Conservation (phyloP, 2,113 vertebrate genomes). For the Spizaetus ornatus region DNA sequence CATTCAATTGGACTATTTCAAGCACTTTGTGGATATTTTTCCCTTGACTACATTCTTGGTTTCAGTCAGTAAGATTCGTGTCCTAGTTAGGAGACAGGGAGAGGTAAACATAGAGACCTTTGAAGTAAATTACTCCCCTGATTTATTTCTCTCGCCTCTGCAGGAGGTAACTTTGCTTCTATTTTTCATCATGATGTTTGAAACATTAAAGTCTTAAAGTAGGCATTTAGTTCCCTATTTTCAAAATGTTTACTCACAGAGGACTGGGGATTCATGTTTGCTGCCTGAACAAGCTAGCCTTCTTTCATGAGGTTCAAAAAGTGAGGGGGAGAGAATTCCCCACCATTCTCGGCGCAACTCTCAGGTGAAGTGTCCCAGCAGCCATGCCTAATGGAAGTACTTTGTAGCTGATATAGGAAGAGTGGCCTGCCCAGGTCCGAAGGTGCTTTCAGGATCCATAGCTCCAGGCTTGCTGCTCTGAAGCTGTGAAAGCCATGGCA, state of each 20-base stretch:
- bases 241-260: slow-evolving; percentile 33
- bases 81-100: slow-evolving; percentile 17
- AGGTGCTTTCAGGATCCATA: neutral
- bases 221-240: slow-evolving; percentile 32
- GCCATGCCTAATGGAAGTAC: neutral
- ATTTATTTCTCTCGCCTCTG: slow-evolving; percentile 60
- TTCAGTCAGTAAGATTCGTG: slow-evolving; percentile 26
- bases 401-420: neutral
- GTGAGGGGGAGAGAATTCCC: neutral
- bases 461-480: neutral
- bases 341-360: neutral
- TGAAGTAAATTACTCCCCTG: slow-evolving; percentile 58
- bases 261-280: slow-evolving; percentile 9
- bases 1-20: neutral
- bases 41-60: neutral
- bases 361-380: neutral
- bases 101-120: slow-evolving; percentile 50
- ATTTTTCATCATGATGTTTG: slow-evolving; percentile 57
- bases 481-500: neutral
- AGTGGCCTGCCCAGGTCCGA: neutral
- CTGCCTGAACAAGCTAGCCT: neutral
- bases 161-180: slow-evolving; percentile 36
- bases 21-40: neutral
- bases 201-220: slow-evolving; percentile 45
- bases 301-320: neutral